Base-by-base conservation (phyloP, 2,113 vertebrate genomes). In the Sylvietta virens region DNA sequence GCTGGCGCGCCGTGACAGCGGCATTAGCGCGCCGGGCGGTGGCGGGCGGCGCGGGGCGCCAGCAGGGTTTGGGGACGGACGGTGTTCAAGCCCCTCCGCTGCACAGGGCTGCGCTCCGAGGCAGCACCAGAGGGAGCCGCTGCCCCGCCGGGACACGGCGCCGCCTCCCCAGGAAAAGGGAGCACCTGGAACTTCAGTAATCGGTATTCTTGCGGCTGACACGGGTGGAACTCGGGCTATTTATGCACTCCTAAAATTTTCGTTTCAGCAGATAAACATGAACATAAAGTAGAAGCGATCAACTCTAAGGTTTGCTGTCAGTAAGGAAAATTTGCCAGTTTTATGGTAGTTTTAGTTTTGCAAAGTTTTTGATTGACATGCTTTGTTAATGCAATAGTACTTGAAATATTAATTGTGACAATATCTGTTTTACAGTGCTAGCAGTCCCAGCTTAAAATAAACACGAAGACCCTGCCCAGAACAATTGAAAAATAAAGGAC, bases 31-130 rank as follows among this genome's bases (percentile, higher is more conserved):
- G 4, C 8, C 3, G 35, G 30, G 31, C 24, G 14, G 37, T 5
- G 42, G 13, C 23, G 35, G 35, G 7, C 28, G 30, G 40, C 15
- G 48, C 57, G 18, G 23, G n/a, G 1, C 7, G 24, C 35, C 60
- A 42, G 82, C 60, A 2, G 24, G 19, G 8, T 17, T 6, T 2
- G 48, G 74, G 47, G 1, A 2, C 24, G 1, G 16, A 0, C 30
- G 18, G 35, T 1, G 58, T 13, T 27, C 1, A 0, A 8, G 7
- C 20, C 21, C 9, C 24, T 11, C 11, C 11, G 30, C 61, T 22
- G 74, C 50, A 2, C 57, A 0, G 18, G 21, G 26, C 0, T 14
- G 17, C 12, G 65, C 24, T 8, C 50, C 44, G 2, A 7, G 39
- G 48, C 74, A 8, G 66, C 76, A 7, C 3, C 76, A 31, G 35